These are phyloP conservation scores for Cepaea nemoralis DNA, from an alignment of 1,140 invertebrate species.

Conservation along the genomic window DNA sequence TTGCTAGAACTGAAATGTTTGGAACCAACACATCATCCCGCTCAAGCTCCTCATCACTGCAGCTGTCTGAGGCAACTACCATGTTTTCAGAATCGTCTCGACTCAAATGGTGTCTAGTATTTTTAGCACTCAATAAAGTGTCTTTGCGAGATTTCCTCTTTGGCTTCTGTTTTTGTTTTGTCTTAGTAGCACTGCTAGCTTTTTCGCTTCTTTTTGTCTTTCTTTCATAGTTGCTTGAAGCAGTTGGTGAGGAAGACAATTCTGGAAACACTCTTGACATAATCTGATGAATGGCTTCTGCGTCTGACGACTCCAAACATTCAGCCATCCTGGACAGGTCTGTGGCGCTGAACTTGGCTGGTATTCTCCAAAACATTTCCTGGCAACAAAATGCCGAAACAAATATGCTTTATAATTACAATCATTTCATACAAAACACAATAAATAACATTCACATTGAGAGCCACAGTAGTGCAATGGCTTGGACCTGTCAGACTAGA, in stretches of 20 bases:
- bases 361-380: constrained; percentile 69
- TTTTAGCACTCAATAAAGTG: constrained; percentile 32
- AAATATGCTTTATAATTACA: not conserved
- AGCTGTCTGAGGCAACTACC: not conserved
- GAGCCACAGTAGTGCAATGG: too few species aligned
- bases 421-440: too few species aligned
- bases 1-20: not conserved
- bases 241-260: not conserved
- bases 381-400: constrained; percentile 36
- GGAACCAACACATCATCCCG: not conserved
- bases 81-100: not conserved
- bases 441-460: too few species aligned
- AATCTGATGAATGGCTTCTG: constrained; percentile 52
- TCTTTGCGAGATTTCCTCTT: constrained; percentile 43
- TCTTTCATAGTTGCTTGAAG: not conserved
- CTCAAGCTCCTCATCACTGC: not conserved
- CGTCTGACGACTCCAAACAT: constrained; percentile 53
- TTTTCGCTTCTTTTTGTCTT: constrained; percentile 28
- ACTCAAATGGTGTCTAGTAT: constrained; percentile 4
- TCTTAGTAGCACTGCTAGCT: constrained; percentile 5
- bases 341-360: constrained; percentile 48
- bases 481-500: too few species aligned
- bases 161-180: constrained; percentile 31
- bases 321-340: constrained; percentile 53
- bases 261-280: constrained; percentile 19